These are phyloP conservation scores for Leuciscus idus DNA, from an alignment of 2,113 vertebrate genomes.

Conservation along the genomic window DNA sequence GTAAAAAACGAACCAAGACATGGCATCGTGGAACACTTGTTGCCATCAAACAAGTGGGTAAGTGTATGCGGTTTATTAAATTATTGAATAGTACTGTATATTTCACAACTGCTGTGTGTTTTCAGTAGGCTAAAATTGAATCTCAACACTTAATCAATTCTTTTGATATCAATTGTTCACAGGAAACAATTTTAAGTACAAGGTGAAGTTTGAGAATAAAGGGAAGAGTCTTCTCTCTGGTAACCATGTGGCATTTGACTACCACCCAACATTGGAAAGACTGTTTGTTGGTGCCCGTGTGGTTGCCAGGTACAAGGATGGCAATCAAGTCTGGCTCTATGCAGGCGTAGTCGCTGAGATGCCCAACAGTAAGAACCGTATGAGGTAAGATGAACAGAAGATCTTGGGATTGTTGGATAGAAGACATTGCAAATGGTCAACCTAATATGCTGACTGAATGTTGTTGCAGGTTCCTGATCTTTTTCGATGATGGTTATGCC, in stretches of 20 bases:
- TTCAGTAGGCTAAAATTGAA: not conserved
- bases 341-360: conserved; percentile 97
- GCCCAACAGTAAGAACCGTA: conserved; percentile 92
- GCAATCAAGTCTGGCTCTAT: conserved; percentile 94
- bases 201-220: conserved; percentile 97
- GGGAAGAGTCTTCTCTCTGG: conserved; percentile 97
- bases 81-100: not conserved
- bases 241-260: conserved; percentile 95
- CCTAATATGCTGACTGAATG: not conserved
- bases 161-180: conserved; percentile 24
- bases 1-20: conserved; percentile 96
- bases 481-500: conserved; percentile 97
- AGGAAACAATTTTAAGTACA: conserved; percentile 89
- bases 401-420: not conserved
- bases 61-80: conserved; percentile 22
- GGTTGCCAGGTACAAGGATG: conserved; percentile 96
- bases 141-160: not conserved
- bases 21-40: conserved; percentile 93
- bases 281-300: conserved; percentile 92
- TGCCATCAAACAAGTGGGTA: conserved; percentile 87
- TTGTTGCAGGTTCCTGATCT: conserved; percentile 90
- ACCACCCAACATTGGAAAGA: conserved; percentile 86
- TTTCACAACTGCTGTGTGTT: not conserved
- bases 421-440: not conserved
- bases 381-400: conserved; percentile 78